These are phyloP conservation scores for Hippocampus comes DNA, from an alignment of 2,113 vertebrate species.

Conservation along the genomic window DNA sequence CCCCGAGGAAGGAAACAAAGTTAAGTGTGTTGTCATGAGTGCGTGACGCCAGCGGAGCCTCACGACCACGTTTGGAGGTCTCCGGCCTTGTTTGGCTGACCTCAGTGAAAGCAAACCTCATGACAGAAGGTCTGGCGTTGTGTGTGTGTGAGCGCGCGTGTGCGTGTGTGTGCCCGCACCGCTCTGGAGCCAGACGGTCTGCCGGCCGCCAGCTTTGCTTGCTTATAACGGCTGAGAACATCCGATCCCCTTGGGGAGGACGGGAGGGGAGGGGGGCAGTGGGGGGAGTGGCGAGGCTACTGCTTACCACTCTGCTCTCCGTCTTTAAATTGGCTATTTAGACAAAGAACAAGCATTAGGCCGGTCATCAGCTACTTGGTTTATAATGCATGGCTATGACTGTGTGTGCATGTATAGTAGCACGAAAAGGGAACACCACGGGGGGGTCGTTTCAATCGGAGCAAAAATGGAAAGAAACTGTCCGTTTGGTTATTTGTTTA, in stretches of 20 bases:
- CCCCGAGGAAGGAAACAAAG: conserved; percentile 39
- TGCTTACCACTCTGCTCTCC: conserved; percentile 64
- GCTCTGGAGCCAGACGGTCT: conserved; percentile 83
- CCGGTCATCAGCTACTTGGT: conserved; percentile 53
- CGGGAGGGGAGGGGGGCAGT: conserved; percentile 45
- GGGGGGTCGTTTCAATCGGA: neutral
- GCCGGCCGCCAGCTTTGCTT: conserved; percentile 77
- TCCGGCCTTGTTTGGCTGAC: conserved; percentile 70
- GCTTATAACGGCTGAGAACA: conserved; percentile 83
- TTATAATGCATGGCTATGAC: conserved; percentile 48
- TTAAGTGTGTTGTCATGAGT: conserved; percentile 44
- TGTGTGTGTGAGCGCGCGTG: conserved; percentile 25
- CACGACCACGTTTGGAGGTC: conserved; percentile 56
- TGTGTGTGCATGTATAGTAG: conserved; percentile 2
- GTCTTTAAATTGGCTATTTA: conserved; percentile 71
- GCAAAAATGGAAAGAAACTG: neutral
- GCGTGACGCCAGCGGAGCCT: conserved; percentile 40
- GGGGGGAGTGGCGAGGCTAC: conserved; percentile 24
- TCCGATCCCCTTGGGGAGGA: conserved; percentile 81
- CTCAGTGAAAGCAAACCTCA: conserved; percentile 74
- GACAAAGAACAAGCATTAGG: conserved; percentile 68
- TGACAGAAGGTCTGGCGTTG: conserved; percentile 79
- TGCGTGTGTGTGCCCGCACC: conserved; percentile 67
- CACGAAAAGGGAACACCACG: neutral
- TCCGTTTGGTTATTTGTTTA: neutral